phyloP scores from a whole-genome alignment of 2,888 invertebrate species.

The Acanthococcus lagerstroemiae region DNA sequence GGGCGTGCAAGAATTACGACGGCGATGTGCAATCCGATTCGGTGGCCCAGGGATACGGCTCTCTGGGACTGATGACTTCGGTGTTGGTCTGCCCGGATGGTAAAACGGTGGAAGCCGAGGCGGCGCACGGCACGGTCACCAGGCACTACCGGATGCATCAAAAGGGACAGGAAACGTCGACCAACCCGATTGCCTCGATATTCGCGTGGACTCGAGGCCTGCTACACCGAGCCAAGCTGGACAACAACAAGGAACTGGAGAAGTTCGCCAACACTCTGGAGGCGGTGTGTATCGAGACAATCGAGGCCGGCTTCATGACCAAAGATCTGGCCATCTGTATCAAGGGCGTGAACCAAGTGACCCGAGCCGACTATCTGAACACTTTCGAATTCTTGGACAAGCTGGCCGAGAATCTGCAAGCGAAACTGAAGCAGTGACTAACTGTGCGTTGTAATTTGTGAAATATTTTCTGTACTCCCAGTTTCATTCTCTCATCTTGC shows the following conservation, averaged over 20 bases:
- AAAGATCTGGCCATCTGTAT: conserved; percentile 98
- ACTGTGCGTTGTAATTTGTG: conserved; percentile 13
- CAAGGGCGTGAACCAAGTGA: conserved; percentile 71
- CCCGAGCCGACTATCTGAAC: conserved; percentile 79
- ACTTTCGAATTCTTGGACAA: conserved; percentile 96
- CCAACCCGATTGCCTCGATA: conserved; percentile 97
- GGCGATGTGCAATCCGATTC: conserved; percentile 98
- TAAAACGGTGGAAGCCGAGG: conserved; percentile 94
- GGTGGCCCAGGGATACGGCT: conserved; percentile 93
- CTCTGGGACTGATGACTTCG: conserved; percentile 95
- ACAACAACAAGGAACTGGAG: conserved; percentile 64
- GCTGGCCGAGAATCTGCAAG: conserved; percentile 75
- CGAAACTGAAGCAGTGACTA: conserved; percentile 44
- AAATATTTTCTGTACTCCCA: background rate
- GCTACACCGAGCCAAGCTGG: conserved; percentile 86
- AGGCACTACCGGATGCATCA: conserved; percentile 80
- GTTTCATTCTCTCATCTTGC: conserved; percentile 2
- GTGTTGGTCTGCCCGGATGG: conserved; percentile 95
- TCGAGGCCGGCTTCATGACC: conserved; percentile 91
- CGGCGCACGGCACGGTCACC: conserved; percentile 95
- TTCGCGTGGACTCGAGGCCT: conserved; percentile 97
- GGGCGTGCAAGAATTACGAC: conserved; percentile 99
- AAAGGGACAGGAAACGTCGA: conserved; percentile 95
- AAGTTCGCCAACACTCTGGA: conserved; percentile 81
- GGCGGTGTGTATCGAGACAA: conserved; percentile 84